Conservation (phyloP, 2,888 invertebrate genomes). For the Napeogenes sylphis region DNA sequence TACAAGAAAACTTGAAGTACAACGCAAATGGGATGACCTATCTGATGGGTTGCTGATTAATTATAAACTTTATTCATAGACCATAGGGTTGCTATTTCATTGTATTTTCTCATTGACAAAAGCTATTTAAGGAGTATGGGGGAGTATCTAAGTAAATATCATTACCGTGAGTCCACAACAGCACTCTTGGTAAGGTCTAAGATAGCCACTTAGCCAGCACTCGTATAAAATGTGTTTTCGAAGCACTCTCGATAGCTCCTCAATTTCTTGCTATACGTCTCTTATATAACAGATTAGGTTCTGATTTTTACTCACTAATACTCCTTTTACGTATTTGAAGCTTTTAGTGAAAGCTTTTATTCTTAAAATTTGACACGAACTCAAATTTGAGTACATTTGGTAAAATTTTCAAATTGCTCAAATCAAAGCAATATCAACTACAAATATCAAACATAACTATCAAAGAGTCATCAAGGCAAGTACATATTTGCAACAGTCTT, state of each 20-base stretch:
- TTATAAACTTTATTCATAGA: conserved; percentile 16
- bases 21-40: conserved; percentile 20
- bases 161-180: conserved; percentile 65
- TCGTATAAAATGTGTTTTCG: conserved; percentile 33
- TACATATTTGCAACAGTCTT: background rate
- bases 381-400: too few relatives aligned
- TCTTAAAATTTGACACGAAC: too few relatives aligned
- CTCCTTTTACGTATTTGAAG: too few relatives aligned
- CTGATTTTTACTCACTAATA: too few relatives aligned
- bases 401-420: too few relatives aligned
- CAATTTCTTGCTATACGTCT: conserved; percentile 20
- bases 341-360: too few relatives aligned
- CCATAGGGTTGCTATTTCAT: conserved; percentile 17
- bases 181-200: conserved; percentile 48
- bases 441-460: too few relatives aligned
- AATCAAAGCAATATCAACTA: too few relatives aligned
- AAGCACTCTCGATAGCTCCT: conserved; percentile 25
- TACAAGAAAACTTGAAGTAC: conserved; percentile 52
- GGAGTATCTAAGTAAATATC: conserved; percentile 59
- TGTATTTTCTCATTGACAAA: conserved; percentile 26
- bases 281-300: background rate
- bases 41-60: conserved; percentile 29
- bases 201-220: conserved; percentile 57
- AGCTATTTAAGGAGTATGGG: conserved; percentile 34
- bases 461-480: background rate